Percentiles rank a stretch among this genome's conserved stretches.
Evolutionary conservation across 2,113 vertebrate genomes (phyloP).

Genomic region (Stercorarius parasiticus): DNA sequence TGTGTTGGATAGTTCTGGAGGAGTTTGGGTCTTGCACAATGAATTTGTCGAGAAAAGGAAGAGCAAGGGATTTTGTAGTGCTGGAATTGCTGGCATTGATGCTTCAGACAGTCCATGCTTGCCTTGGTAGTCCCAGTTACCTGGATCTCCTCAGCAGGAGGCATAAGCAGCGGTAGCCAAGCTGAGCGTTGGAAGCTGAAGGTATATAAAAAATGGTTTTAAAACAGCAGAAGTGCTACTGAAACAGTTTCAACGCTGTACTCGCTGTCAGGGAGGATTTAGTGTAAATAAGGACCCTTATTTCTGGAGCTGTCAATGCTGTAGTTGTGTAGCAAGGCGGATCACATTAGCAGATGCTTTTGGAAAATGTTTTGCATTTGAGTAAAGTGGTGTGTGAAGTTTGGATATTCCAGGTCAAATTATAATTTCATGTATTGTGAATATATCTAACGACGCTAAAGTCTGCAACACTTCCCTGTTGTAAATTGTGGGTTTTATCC

Average conservation of each 20-base stretch:
- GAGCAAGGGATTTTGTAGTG: neutral
- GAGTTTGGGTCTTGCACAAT: neutral
- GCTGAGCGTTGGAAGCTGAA: neutral
- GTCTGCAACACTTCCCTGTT: accelerated
- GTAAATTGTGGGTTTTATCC: neutral
- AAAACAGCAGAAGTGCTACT: neutral
- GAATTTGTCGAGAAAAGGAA: accelerated
- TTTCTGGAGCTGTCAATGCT: neutral
- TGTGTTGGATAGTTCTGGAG: neutral
- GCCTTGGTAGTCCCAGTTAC: neutral
- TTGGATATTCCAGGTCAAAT: neutral
- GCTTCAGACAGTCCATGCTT: neutral
- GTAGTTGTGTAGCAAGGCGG: neutral
- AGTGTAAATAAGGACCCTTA: neutral
- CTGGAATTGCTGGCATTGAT: neutral
- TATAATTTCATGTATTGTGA: neutral
- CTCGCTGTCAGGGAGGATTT: accelerated
- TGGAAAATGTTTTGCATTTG: neutral
- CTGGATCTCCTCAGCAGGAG: neutral
- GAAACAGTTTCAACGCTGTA: accelerated
- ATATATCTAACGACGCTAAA: accelerated
- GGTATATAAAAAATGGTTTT: neutral
- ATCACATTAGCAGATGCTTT: neutral
- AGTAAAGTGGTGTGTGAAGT: neutral
- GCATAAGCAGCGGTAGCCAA: too few species aligned